Base-by-base conservation (phyloP, 2,888 invertebrate genomes). In the Cartodere bifasciata region DNA sequence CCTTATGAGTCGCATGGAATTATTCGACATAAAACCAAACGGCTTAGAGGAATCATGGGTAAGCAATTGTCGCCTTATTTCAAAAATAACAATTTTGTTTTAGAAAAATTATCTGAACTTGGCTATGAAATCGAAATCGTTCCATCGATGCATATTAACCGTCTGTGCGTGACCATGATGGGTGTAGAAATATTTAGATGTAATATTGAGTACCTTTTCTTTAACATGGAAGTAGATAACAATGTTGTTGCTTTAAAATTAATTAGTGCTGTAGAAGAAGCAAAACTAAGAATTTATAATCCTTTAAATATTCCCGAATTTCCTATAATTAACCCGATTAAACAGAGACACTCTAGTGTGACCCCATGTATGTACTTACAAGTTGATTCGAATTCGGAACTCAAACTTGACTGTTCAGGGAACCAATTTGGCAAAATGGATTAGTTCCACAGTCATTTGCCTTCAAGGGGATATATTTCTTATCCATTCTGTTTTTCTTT, bases 1-100 rank as follows among this genome's bases (percentile, higher is more conserved):
- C 54, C 55, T 5, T 56, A 56, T 26, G 47, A 49, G 36, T 39
- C 50, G 3, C 40, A 55, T 39, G 56, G 57, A 4, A 34, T 52
- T 9, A 50, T 56, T 20, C 40, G 42, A 23, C 55, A 58, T 34
- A 47, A 50, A 35, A 38, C 47, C 10, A 55, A 54, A 33, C 48
- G 49, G 33, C 33, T 56, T 15, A 37, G 44, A 21, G 56, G 54
- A 13, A 29, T 55, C 13, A 30, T 46, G 29, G 38, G 50, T 51
- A 45, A 43, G 23, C n/a, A 27, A 20, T 20, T 20, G n/a, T 20
- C n/a, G n/a, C 24, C 24, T 9, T 10, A 7, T 24, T 9, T 7
- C 6, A n/a, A 20, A 20, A n/a, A 20, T n/a, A 7, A 20, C 20
- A 20, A 20, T 20, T 20, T 20, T 7, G 6, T 7, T 20, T 7